Evolutionary conservation across 2,888 invertebrate species (phyloP).

Genomic region (Spilarctia lutea): DNA sequence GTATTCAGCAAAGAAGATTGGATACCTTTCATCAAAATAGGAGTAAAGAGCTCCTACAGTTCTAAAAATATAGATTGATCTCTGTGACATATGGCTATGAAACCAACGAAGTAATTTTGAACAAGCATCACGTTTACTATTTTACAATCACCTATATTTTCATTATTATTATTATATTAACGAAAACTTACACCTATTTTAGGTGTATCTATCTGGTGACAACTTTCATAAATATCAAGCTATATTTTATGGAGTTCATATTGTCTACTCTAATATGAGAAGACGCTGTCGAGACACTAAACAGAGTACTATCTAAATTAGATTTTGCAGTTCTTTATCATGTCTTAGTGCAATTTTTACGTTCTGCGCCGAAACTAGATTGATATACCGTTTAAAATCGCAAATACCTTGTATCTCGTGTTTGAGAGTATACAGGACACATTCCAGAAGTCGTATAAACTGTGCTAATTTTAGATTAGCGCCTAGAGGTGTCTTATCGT

Average conservation of each 20-base stretch:
- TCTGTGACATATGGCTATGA: no score
- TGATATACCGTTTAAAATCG: conserved; percentile 24
- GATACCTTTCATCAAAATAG: background rate
- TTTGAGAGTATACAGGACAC: conserved; percentile 45
- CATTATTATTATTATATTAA: no score
- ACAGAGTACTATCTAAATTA: conserved; percentile 3
- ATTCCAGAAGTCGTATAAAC: conserved; percentile 51
- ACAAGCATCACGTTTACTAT: no score
- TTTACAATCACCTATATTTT: no score
- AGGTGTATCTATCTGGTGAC: no score
- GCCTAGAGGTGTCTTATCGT: conserved; percentile 36
- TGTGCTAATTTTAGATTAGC: conserved; percentile 50
- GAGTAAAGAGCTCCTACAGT: no score
- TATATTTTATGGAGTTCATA: background rate
- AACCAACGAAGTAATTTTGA: no score
- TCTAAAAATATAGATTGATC: no score
- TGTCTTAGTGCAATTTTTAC: conserved; percentile 34
- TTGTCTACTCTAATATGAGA: background rate
- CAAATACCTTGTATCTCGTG: conserved; percentile 17
- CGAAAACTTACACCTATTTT: no score
- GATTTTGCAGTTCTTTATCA: conserved; percentile 40
- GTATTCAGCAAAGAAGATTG: no score
- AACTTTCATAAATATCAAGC: no score
- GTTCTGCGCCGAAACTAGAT: conserved; percentile 45
- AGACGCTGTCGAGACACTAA: background rate